Evolutionary conservation across 2,113 vertebrate species (phyloP), one percentile per base, ranked within the genome.

Genomic region (Sinocyclocheilus anshuiensis): DNA sequence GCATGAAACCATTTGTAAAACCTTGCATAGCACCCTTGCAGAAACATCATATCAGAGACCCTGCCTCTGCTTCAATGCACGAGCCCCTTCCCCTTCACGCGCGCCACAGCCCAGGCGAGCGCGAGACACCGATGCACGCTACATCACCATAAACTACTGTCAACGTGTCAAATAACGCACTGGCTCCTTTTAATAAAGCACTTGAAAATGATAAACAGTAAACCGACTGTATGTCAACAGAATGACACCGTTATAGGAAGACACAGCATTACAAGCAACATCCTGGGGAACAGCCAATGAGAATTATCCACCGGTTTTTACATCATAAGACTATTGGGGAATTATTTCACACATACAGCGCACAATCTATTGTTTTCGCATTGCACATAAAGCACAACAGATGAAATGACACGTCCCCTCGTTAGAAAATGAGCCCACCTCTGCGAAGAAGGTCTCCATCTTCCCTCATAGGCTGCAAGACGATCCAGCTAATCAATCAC

Each of bases 371-470:
- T 87, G 39, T 16, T 61, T 36, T n/a, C 71, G 36, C 39, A 29
- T 67, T 48, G 42, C 42, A 71, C 48, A 36, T 33, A 55, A 83
- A 67, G 13, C 79, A 48, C n/a, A 5, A 65, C 12, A 42, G 22
- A 59, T 39, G 0, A 39, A 71, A 45, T 87, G 22, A 36, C 57
- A 77, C 83, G 10, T 63, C 10, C 4, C 11, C 12, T 20, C 13
- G 53, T 87, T 1, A 87, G 67, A 74, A 45, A 85, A 75, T 20
- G 42, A 71, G 63, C 92, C 93, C 90, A 95, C 94, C 94, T 95
- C 94, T 59, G 89, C 55, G 45, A 95, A 95, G 90, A 95, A 95
- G 59, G 89, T 92, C 79, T 95, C 94, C 94, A 95, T 95, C 92
- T 92, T 93, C 71, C 90, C 63, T 80, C 36, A 86, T 16, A 13